Conservation (phyloP, 2,888 invertebrate species). For the Mesoligia furuncula region DNA sequence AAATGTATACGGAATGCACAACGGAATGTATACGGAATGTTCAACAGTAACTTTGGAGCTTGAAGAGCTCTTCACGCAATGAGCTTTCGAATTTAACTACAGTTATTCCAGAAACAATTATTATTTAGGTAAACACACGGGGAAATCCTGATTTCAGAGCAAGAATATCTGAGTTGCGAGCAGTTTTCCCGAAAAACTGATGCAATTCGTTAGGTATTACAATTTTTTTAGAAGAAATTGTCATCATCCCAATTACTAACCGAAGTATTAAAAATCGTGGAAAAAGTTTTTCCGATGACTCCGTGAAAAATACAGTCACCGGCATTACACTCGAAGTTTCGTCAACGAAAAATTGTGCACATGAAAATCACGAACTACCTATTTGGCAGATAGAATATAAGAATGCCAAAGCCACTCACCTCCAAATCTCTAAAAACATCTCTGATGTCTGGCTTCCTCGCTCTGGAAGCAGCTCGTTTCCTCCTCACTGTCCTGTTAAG, state of each 20-base stretch:
- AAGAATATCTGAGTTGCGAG: background rate
- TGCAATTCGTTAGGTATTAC: background rate
- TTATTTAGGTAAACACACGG: background rate
- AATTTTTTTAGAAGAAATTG: constrained; percentile 19
- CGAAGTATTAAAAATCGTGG: background rate
- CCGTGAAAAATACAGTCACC: background rate
- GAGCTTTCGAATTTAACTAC: constrained; percentile 7
- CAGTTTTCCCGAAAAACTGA: constrained; percentile 8
- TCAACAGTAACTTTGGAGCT: background rate
- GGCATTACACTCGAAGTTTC: background rate
- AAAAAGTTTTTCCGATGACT: background rate
- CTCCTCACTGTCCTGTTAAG: constrained; percentile 94
- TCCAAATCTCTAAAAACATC: constrained; percentile 96
- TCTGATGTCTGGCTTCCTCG: constrained; percentile 95
- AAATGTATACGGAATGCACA: constrained; percentile 6
- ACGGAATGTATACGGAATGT: too few species aligned
- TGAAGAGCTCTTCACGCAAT: background rate
- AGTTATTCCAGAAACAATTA: background rate
- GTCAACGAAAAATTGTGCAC: background rate
- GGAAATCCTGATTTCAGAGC: background rate
- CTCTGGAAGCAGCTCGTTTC: constrained; percentile 87
- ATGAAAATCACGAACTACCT: background rate
- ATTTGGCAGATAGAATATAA: background rate
- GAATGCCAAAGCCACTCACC: constrained; percentile 84
- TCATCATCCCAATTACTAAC: constrained; percentile 7